Evolutionary conservation across 2,113 vertebrate species (phyloP), one percentile per base, ranked within the genome.

Genomic region (Agelaius tricolor): DNA sequence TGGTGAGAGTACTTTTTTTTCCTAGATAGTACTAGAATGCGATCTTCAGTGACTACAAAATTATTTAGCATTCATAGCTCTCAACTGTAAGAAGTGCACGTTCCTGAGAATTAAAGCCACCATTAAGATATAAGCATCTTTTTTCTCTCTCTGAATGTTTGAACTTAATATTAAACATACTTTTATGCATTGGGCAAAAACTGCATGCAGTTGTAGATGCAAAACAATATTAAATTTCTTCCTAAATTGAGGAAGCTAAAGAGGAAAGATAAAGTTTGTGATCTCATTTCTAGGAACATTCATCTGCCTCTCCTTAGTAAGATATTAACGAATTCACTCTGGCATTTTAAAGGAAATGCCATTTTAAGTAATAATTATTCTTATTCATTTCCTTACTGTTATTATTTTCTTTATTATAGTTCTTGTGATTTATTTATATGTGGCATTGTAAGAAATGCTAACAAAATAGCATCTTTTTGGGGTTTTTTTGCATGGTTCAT

Each of bases 201-300:
- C 51, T 79, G 43, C 16, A 59, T 2, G 16, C 21, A 86, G 31
- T 2, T 63, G 13, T 63, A 71, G 21, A 71, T 35, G 51, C 7
- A 86, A 90, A 94, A 86, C 43, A 92, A 35, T 66, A 83, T 33
- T 69, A 85, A n/a, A 77, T 88, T 92, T 92, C 41, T 88, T 92
- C 26, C 72, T 77, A 83, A 66, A 90, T 2, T 46, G 39, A 77
- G n/a, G 41, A 92, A 88, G 55, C 11, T 54, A 63, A 85, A 76
- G 22, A 54, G 46, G 27, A 76, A 20, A 84, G 18, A 80, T 54
- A 73, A 94, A 88, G 43, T 88, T 88, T 3, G 1, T 76, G 26
- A 80, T 90, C 24, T 85, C 26, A 35, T 90, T 92, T 46, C 47
- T 80, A 58, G 37, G 16, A 90, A 66, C 8, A 51, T 77, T 93